Evolutionary conservation across 1,140 invertebrate species (phyloP).

Genomic region (Calycopis cecrops): DNA sequence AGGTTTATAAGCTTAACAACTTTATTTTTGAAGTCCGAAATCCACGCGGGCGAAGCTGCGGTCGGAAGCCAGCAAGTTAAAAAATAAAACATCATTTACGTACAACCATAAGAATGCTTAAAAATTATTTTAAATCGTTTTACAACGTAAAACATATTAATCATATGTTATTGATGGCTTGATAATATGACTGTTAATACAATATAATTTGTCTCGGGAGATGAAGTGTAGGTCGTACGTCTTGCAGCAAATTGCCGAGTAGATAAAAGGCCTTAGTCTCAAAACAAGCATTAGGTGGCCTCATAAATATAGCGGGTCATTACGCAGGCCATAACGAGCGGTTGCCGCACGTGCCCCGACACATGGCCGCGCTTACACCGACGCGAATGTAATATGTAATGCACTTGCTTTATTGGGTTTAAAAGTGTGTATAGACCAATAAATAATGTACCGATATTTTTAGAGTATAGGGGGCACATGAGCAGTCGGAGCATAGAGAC

Average conservation of each 20-base stretch:
- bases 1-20: too few species aligned
- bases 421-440: too few species aligned
- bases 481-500: too few species aligned
- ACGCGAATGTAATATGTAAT: neutral
- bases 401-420: too few species aligned
- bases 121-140: slow-evolving; percentile 4
- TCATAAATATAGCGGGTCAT: slow-evolving; percentile 51
- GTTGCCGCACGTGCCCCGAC: slow-evolving; percentile 15
- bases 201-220: slow-evolving; percentile 10
- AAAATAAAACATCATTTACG: neutral
- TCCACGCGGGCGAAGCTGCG: too few species aligned
- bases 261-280: slow-evolving; percentile 29
- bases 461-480: too few species aligned
- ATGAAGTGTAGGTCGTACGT: slow-evolving; percentile 16
- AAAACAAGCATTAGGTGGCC: slow-evolving; percentile 35
- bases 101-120: too few species aligned
- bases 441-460: too few species aligned
- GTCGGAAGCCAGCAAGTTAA: too few species aligned
- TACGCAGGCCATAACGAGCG: slow-evolving; percentile 44
- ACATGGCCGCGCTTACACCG: neutral
- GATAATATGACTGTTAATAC: slow-evolving; percentile 8
- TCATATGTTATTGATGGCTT: neutral
- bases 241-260: slow-evolving; percentile 26
- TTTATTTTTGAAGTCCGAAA: too few species aligned
- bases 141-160: neutral